These are phyloP conservation scores for Plutomurus gul DNA, from an alignment of 1,140 invertebrate species.

Conservation along the genomic window DNA sequence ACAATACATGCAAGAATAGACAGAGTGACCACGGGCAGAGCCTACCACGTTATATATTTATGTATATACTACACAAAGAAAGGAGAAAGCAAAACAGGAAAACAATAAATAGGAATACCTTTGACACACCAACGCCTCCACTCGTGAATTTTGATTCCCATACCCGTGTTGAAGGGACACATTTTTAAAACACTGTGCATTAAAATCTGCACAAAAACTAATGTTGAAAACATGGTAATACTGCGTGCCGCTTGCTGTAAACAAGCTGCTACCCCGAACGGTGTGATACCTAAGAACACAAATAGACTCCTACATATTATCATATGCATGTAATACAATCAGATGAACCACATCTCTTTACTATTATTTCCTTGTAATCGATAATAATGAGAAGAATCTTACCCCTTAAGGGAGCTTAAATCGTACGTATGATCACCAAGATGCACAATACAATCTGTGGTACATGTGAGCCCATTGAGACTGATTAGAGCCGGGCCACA, in stretches of 20 bases:
- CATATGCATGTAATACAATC: not conserved
- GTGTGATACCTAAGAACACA: conserved; percentile 57
- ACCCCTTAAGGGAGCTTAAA: conserved; percentile 60
- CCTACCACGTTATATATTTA: no score
- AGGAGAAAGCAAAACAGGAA: not conserved
- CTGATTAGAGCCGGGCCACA: conserved; percentile 62
- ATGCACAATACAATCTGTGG: conserved; percentile 57
- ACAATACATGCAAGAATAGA: no score
- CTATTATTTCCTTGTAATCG: not conserved
- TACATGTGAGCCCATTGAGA: conserved; percentile 58
- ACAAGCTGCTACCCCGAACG: conserved; percentile 60
- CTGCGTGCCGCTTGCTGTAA: conserved; percentile 65
- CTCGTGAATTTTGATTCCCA: conserved; percentile 49
- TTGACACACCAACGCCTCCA: conserved; percentile 60
- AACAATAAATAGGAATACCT: conserved; percentile 38
- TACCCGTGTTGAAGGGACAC: conserved; percentile 50
- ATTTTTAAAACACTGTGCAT: conserved; percentile 57
- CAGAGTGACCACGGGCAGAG: no score
- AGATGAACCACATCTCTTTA: not conserved
- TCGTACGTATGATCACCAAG: conserved; percentile 59
- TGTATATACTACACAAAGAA: no score
- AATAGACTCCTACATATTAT: not conserved
- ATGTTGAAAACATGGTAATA: conserved; percentile 68
- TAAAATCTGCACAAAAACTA: conserved; percentile 61
- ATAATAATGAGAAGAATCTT: conserved; percentile 41